These are phyloP conservation scores for Folsomia candida DNA, from an alignment of 2,888 invertebrate genomes.

Conservation along the genomic window DNA sequence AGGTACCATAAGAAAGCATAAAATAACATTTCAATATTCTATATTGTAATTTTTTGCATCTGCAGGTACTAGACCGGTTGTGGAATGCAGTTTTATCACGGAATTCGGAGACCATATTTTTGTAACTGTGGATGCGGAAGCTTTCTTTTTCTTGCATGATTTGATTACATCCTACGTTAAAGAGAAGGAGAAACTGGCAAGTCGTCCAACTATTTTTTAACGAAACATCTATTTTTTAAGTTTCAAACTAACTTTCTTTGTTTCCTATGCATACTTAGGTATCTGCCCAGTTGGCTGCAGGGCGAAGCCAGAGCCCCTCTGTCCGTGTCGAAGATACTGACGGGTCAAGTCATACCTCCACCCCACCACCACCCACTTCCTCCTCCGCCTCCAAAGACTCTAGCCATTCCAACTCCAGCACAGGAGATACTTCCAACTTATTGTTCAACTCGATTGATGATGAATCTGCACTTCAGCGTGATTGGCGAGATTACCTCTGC, in stretches of 20 bases:
- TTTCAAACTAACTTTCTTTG: no score
- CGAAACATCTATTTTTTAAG: no score
- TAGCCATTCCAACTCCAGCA: not conserved
- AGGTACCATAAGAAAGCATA: constrained; percentile 55
- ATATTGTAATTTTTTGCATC: constrained; percentile 20
- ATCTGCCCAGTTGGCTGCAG: constrained; percentile 48
- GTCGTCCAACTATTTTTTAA: constrained; percentile 50
- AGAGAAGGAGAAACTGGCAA: constrained; percentile 82
- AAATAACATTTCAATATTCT: no score
- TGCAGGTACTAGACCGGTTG: constrained; percentile 76
- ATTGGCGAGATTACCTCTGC: constrained; percentile 87
- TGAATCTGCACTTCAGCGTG: constrained; percentile 68
- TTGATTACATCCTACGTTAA: constrained; percentile 92
- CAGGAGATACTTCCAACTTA: constrained; percentile 11
- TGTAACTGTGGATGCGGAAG: constrained; percentile 96
- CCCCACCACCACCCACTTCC: constrained; percentile 7
- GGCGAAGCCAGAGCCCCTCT: constrained; percentile 48
- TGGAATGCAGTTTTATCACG: constrained; percentile 95
- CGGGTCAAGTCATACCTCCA: constrained; percentile 13
- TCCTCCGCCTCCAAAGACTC: constrained; percentile 22
- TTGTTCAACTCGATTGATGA: constrained; percentile 13
- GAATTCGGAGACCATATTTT: constrained; percentile 98
- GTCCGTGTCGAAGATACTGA: constrained; percentile 27
- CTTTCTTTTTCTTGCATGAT: constrained; percentile 96
- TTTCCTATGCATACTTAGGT: constrained; percentile 37